Evolutionary conservation across 2,113 vertebrate genomes (phyloP).

Genomic region (Eulacestoma nigropectus): DNA sequence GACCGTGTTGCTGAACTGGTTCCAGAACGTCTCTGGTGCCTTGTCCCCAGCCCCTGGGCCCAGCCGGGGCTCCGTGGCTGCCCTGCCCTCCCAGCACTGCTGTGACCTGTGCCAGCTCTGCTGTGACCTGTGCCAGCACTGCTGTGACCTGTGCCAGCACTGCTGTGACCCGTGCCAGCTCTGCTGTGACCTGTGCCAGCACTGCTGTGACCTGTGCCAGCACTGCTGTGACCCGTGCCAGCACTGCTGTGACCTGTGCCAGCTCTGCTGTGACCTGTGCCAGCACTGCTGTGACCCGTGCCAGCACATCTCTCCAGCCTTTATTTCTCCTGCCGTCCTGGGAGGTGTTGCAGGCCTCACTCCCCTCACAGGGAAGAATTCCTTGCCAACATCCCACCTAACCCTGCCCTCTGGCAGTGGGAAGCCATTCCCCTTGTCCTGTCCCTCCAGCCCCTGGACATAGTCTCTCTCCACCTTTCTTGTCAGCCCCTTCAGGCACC

Average conservation of each 20-base stretch:
- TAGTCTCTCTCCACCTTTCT: not conserved
- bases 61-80: fast-evolving
- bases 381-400: fast-evolving
- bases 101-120: not conserved
- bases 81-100: not conserved
- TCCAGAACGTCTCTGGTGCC: not conserved
- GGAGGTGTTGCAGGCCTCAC: fast-evolving
- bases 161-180: not conserved
- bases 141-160: not conserved
- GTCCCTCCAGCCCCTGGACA: not conserved
- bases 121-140: not conserved
- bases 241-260: not conserved
- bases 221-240: not conserved
- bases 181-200: not conserved
- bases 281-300: not conserved
- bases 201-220: not conserved
- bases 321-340: not conserved
- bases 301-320: not conserved
- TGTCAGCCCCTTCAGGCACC: not conserved
- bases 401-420: not conserved
- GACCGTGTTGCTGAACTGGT: not conserved
- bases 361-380: not conserved
- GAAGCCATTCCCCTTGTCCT: not conserved
- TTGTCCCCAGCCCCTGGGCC: not conserved
- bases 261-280: not conserved